A percentile compares a stretch with the other conserved stretches of the same genome.
Conservation (phyloP, 1,140 invertebrate species). For the Limonius californicus region DNA sequence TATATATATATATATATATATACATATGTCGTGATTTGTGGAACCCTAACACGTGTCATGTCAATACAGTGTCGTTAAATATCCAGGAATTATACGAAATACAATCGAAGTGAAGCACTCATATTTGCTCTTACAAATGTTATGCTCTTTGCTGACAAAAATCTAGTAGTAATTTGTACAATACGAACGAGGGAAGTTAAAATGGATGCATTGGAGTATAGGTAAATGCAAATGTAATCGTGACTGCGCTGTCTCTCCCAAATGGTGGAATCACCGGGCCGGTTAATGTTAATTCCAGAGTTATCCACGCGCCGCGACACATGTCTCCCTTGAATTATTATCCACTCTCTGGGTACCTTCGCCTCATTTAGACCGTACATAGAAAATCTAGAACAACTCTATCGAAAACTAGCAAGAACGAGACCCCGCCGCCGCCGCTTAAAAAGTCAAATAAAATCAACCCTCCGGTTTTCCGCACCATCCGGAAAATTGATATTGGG, state of each 20-base stretch:
- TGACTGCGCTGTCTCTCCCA: conserved; percentile 11
- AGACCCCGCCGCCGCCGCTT: neutral
- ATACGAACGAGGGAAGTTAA: conserved; percentile 8
- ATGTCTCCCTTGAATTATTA: conserved; percentile 19
- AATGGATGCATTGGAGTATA: conserved; percentile 15
- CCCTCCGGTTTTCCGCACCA: neutral
- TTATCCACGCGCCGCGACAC: conserved; percentile 19
- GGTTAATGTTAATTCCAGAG: conserved; percentile 18
- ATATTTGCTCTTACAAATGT: too few relatives aligned
- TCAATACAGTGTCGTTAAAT: too few relatives aligned
- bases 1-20: too few relatives aligned
- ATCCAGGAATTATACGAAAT: too few relatives aligned
- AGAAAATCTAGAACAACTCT: conserved; percentile 5
- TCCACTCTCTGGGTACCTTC: conserved; percentile 12
- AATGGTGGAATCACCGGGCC: conserved; percentile 13
- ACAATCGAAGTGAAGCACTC: too few relatives aligned
- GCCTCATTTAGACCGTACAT: neutral
- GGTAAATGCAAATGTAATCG: conserved; percentile 15
- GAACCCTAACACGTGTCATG: too few relatives aligned
- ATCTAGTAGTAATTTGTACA: neutral
- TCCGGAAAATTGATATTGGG: conserved; percentile 19
- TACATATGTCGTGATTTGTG: too few relatives aligned
- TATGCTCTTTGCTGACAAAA: too few relatives aligned
- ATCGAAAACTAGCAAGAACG: neutral
- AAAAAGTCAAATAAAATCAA: conserved; percentile 5